Percentiles rank a stretch among this genome's conserved stretches.
Evolutionary conservation across 2,113 vertebrate species (phyloP).

Genomic region (Elephas maximus): DNA sequence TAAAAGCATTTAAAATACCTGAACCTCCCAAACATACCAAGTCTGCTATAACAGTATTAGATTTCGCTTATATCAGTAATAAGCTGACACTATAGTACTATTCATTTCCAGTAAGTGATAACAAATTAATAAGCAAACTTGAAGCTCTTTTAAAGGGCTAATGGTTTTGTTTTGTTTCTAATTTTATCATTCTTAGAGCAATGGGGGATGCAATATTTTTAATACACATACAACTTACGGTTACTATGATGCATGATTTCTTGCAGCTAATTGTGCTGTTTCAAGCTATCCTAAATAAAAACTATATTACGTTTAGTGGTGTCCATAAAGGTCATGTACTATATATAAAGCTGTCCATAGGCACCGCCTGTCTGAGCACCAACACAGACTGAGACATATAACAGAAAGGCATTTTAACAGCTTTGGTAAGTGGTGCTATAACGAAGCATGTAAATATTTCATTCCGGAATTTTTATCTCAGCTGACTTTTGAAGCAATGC

Average conservation of each 20-base stretch:
- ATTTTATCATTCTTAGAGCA: neutral
- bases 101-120: neutral
- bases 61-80: neutral
- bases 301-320: neutral
- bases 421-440: slow-evolving; percentile 75
- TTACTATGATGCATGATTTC: neutral
- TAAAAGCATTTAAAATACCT: neutral
- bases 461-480: slow-evolving; percentile 78
- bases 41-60: neutral
- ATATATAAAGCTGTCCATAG: slow-evolving; percentile 43
- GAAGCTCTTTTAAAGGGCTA: neutral
- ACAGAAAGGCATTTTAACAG: slow-evolving; percentile 79
- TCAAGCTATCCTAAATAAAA: slow-evolving; percentile 18
- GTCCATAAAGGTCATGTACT: neutral
- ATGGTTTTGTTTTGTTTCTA: neutral
- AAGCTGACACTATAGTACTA: neutral
- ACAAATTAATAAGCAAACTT: neutral
- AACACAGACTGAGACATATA: slow-evolving; percentile 72
- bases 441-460: slow-evolving; percentile 79
- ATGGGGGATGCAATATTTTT: neutral
- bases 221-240: neutral
- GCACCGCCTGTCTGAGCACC: slow-evolving; percentile 2
- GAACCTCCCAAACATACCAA: neutral
- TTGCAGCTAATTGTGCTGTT: slow-evolving; percentile 40
- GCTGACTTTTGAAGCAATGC: slow-evolving; percentile 65